Conservation (phyloP, 1,140 invertebrate species). For the Diachasmimorpha longicaudata region DNA sequence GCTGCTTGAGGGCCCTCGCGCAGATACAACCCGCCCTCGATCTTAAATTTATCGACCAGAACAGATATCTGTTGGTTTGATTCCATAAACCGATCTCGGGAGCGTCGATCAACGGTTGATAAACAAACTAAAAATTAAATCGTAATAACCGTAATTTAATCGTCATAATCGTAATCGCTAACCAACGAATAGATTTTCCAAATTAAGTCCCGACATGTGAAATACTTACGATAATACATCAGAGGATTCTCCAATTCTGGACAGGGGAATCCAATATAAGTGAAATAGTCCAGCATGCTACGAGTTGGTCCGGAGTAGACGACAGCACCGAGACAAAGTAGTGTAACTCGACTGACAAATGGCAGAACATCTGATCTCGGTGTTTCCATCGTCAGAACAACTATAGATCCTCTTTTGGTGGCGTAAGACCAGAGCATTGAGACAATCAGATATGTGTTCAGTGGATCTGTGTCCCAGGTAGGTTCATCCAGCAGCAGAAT, state of each 20-base stretch:
- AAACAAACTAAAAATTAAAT: slow-evolving; percentile 73
- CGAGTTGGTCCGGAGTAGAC: slow-evolving; percentile 90
- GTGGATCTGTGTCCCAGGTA: slow-evolving; percentile 86
- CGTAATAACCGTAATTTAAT: too few species aligned
- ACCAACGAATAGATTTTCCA: background rate
- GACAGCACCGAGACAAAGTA: slow-evolving; percentile 86
- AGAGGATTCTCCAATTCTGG: slow-evolving; percentile 90
- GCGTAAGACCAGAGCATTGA: slow-evolving; percentile 92
- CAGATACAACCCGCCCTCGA: slow-evolving; percentile 75
- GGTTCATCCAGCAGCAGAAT: slow-evolving; percentile 88
- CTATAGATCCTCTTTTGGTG: slow-evolving; percentile 87
- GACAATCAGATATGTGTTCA: slow-evolving; percentile 90
- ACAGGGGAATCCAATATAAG: slow-evolving; percentile 90
- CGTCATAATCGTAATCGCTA: too few species aligned
- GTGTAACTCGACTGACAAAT: slow-evolving; percentile 82
- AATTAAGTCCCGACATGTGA: too few species aligned
- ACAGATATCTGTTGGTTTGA: slow-evolving; percentile 92
- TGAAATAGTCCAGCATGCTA: slow-evolving; percentile 90
- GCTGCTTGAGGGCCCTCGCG: slow-evolving; percentile 66
- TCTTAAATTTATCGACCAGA: slow-evolving; percentile 88
- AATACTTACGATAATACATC: slow-evolving; percentile 88
- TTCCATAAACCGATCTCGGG: slow-evolving; percentile 86
- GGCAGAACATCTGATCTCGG: slow-evolving; percentile 92
- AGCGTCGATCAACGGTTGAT: slow-evolving; percentile 88
- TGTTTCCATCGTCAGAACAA: slow-evolving; percentile 90